Conservation (phyloP, 2,113 vertebrate species). For the Triplophysa rosa region DNA sequence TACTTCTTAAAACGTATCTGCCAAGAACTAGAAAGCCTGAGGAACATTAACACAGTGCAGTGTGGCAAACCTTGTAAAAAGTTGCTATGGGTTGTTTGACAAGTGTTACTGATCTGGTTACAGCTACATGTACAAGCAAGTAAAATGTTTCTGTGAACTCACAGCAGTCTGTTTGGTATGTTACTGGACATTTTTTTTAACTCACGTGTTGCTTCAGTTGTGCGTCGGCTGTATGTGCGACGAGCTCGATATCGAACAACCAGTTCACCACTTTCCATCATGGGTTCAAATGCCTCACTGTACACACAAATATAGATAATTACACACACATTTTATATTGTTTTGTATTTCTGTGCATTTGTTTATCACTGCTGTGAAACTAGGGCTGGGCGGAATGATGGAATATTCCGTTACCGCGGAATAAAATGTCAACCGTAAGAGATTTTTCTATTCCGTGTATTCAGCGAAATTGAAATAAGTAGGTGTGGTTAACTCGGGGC, state of each 20-base stretch:
- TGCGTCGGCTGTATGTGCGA: conserved; percentile 87
- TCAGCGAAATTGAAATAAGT: too few relatives aligned
- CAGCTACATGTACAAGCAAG: background rate
- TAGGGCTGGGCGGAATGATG: too few relatives aligned
- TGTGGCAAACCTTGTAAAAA: too few relatives aligned
- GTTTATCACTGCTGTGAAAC: background rate
- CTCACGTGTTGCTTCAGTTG: conserved; percentile 87
- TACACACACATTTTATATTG: conserved; percentile 6
- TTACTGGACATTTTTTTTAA: conserved; percentile 26
- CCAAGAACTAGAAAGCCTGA: too few relatives aligned
- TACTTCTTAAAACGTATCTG: too few relatives aligned
- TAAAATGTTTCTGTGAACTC: background rate
- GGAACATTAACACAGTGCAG: too few relatives aligned
- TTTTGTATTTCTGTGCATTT: background rate
- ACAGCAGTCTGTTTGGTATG: background rate
- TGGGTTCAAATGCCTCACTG: conserved; percentile 88
- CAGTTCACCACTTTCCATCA: conserved; percentile 86
- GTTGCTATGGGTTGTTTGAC: too few relatives aligned
- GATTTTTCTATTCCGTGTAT: too few relatives aligned
- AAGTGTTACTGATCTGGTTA: conserved; percentile 1
- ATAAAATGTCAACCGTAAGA: too few relatives aligned
- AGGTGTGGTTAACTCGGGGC: too few relatives aligned
- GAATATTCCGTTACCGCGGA: too few relatives aligned
- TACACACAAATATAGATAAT: conserved; percentile 26
- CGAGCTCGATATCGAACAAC: conserved; percentile 87